Percentiles rank a stretch among this genome's conserved stretches.
Evolutionary conservation across 1,140 invertebrate genomes (phyloP).

Genomic region (Amphibalanus amphitrite): DNA sequence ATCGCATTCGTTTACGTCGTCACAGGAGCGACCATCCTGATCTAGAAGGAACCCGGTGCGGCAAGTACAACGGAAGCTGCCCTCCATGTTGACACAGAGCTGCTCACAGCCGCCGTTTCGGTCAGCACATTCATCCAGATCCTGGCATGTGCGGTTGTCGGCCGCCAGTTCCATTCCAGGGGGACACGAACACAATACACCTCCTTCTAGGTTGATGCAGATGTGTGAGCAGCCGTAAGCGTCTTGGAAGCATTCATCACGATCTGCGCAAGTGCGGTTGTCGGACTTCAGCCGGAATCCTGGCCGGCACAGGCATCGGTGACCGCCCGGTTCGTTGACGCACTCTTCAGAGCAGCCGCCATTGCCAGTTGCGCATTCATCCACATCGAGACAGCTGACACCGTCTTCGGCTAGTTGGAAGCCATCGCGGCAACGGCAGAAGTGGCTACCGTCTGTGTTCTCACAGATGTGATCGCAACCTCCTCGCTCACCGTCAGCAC

Average conservation of each 20-base stretch:
- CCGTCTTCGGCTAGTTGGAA: slow-evolving; percentile 36
- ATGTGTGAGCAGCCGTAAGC: slow-evolving; percentile 38
- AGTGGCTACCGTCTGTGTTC: slow-evolving; percentile 62
- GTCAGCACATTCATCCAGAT: slow-evolving; percentile 32
- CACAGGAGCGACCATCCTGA: slow-evolving; percentile 18
- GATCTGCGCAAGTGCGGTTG: slow-evolving; percentile 35
- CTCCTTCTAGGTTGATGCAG: slow-evolving; percentile 33
- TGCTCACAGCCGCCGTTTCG: slow-evolving; percentile 20
- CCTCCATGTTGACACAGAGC: slow-evolving; percentile 17
- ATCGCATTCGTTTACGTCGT: slow-evolving; percentile 26
- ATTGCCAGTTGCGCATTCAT: slow-evolving; percentile 24
- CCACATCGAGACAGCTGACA: slow-evolving; percentile 34
- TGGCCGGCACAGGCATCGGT: slow-evolving; percentile 25
- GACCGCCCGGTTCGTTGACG: slow-evolving; percentile 18
- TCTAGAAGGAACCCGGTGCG: slow-evolving; percentile 18
- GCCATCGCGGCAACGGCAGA: slow-evolving; percentile 58
- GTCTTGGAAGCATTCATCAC: slow-evolving; percentile 37
- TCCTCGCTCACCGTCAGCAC: slow-evolving; percentile 32
- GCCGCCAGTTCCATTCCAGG: slow-evolving; percentile 13
- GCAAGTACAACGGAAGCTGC: slow-evolving; percentile 18
- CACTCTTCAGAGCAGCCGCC: slow-evolving; percentile 37
- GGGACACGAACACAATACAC: slow-evolving; percentile 40
- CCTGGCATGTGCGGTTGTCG: slow-evolving; percentile 36
- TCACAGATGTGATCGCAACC: slow-evolving; percentile 43
- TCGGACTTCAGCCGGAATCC: slow-evolving; percentile 27